These are phyloP conservation scores for Sebastiscus albofasciatus DNA, from an alignment of 2,797 vertebrate species.

Conservation along the genomic window DNA sequence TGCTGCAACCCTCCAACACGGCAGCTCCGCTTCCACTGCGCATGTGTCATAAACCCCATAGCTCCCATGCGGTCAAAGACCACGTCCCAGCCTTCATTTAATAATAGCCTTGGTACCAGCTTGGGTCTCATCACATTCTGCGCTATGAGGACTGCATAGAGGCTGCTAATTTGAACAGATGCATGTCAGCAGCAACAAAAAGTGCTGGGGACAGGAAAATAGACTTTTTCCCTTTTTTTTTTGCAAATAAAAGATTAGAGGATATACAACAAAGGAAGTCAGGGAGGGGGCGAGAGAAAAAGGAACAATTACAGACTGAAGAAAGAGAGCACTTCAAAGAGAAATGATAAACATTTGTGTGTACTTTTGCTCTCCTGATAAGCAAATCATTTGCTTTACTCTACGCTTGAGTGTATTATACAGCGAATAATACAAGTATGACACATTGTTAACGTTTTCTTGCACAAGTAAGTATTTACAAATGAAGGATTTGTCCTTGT, in stretches of 20 bases:
- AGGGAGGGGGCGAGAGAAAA: not conserved
- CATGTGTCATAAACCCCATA: not conserved
- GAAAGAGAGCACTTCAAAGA: conserved; percentile 39
- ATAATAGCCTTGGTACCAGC: not conserved
- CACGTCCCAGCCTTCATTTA: not conserved
- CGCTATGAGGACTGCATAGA: conserved; percentile 22
- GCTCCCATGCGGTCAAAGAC: not conserved
- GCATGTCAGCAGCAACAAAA: conserved; percentile 53
- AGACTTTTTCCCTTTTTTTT: not conserved
- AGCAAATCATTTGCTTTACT: conserved; percentile 35
- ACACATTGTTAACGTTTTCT: not conserved
- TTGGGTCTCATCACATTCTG: conserved; percentile 3
- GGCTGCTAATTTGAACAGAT: conserved; percentile 53
- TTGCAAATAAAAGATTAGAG: conserved; percentile 37
- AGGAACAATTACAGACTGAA: conserved; percentile 31
- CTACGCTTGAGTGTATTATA: conserved; percentile 2
- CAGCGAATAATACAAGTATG: conserved; percentile 14
- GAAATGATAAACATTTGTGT: conserved; percentile 20
- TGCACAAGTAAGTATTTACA: conserved; percentile 8
- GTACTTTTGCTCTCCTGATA: conserved; percentile 27
- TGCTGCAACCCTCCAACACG: not conserved
- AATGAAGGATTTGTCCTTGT: conserved; percentile 15
- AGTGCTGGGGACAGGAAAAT: conserved; percentile 26
- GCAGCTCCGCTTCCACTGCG: not conserved
- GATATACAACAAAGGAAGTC: conserved; percentile 21